Conservation (phyloP, 2,888 invertebrate genomes). For the Margaritifera margaritifera region DNA sequence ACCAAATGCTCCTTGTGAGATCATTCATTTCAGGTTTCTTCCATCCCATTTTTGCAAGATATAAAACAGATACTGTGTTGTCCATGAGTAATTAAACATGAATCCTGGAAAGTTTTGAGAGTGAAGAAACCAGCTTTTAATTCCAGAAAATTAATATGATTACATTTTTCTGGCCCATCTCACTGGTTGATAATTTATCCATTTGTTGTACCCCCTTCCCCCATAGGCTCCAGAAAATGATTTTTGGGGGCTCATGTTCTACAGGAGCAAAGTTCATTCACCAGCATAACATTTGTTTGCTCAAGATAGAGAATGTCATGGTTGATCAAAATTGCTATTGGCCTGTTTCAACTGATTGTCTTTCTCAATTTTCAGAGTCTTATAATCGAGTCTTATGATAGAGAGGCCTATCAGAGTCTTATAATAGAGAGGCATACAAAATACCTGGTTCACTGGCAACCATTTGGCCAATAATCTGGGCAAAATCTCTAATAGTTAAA, state of each 20-base stretch:
- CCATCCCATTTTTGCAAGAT: constrained; percentile 21
- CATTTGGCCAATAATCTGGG: too few relatives aligned
- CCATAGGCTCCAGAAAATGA: constrained; percentile 7
- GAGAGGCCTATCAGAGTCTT: too few relatives aligned
- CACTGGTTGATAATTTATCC: constrained; percentile 1
- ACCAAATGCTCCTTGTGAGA: not conserved
- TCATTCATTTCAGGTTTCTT: constrained; percentile 10
- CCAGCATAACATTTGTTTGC: too few relatives aligned
- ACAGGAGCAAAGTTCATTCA: not conserved
- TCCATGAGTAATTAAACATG: too few relatives aligned
- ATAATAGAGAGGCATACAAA: too few relatives aligned
- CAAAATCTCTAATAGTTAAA: too few relatives aligned
- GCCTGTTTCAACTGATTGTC: too few relatives aligned
- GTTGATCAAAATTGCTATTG: too few relatives aligned
- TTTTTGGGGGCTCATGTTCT: not conserved
- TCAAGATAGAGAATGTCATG: too few relatives aligned
- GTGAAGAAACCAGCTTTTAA: constrained; percentile 17
- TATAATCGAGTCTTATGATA: too few relatives aligned
- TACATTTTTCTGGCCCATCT: not conserved
- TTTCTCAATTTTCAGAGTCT: too few relatives aligned
- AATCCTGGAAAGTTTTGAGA: constrained; percentile 5
- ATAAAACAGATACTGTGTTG: constrained; percentile 17
- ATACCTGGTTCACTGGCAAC: too few relatives aligned
- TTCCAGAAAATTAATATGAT: constrained; percentile 18
- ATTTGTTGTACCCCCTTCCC: constrained; percentile 7